Evolutionary conservation across 2,113 vertebrate species (phyloP), one percentile per base, ranked within the genome.

Genomic region (Accipiter virgatus): DNA sequence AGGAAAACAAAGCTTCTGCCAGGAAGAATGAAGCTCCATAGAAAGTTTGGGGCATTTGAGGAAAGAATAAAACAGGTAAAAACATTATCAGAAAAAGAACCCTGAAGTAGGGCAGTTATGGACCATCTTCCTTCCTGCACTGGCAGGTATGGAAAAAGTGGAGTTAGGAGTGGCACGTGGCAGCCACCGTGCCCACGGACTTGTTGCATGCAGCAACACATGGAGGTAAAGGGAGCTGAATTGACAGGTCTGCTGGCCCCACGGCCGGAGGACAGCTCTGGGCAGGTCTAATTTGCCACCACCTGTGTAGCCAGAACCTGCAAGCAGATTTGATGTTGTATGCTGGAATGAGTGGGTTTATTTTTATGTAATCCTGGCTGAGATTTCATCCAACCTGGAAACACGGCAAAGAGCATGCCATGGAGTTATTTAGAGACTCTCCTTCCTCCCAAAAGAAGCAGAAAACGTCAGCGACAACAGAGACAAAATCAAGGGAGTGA

Each of bases 231-330:
- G 10, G 73, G 12, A 50, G 21, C 7, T 45, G 42, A 81, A 62
- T 1, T 70, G 4, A 27, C 11, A 67, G 4, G 5, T 38, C 38
- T 55, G 13, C 5, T 59, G 36, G 14, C 4, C 3, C 3, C 13
- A 61, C 8, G 29, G 21, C 19, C 7, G 31, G 19, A 63, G 29
- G 26, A 82, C 5, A 12, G 7, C 27, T 78, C 65, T 20, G 15
- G 34, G 66, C 7, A 68, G 31, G 40, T 14, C 12, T 77, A 34
- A 17, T 23, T 72, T 68, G 10, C 19, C 34, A 31, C 16, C 11
- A 38, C 5, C 21, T 55, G 14, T 13, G 36, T 31, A 55, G 32
- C 12, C 83, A 70, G 58, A 81, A 86, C 6, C 12, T 65, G 73
- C 31, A 34, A 36, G 52, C 8, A 90, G 25, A 48, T 68, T 47